phyloP scores from a whole-genome alignment of 2,888 invertebrate species.

The Fissipunctia ypsillon region DNA sequence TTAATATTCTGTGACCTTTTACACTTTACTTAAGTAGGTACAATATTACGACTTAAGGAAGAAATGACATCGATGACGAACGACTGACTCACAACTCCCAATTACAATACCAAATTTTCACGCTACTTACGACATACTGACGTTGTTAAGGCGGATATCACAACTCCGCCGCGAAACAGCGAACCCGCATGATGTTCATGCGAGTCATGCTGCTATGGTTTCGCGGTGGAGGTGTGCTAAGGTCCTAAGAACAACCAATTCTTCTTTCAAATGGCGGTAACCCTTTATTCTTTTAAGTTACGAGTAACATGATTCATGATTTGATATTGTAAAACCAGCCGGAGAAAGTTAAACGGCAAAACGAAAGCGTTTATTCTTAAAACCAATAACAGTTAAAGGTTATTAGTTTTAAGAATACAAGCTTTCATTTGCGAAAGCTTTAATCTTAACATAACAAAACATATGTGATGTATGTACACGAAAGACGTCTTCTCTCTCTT shows the following conservation, averaged over 20 bases:
- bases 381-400: background rate
- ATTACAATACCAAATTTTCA: background rate
- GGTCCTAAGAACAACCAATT: background rate
- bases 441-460: no score
- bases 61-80: background rate
- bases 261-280: background rate
- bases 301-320: background rate
- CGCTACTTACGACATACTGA: no score
- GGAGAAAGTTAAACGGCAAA: background rate
- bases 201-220: no score
- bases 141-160: no score
- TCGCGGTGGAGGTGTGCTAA: no score
- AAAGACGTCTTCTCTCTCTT: background rate
- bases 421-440: background rate
- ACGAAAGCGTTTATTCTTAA: background rate
- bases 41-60: background rate
- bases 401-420: background rate
- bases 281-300: background rate
- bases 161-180: no score
- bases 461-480: background rate
- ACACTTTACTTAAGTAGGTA: slow-evolving; percentile 26
- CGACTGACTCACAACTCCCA: no score
- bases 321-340: background rate
- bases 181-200: no score
- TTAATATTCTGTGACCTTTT: slow-evolving; percentile 12